Evolutionary conservation across 2,888 invertebrate species (phyloP), one percentile per base, ranked within the genome.

Genomic region (Ormyrus thymus): DNA sequence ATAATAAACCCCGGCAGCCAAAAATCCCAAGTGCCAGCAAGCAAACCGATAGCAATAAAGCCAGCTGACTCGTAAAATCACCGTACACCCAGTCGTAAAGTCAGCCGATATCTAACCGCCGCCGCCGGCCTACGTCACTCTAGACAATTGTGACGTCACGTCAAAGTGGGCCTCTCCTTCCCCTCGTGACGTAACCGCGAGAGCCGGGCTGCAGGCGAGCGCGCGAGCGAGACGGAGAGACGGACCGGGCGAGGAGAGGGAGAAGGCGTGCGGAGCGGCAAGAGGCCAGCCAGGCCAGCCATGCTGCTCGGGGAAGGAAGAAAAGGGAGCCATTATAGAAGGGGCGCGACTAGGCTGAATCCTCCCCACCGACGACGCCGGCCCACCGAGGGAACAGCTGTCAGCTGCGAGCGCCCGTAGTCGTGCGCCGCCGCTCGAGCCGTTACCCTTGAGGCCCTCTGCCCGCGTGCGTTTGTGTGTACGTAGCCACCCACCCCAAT

Each of bases 261-360:
- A 9, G 29, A 43, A 43, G 15, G 65, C 45, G 48, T 50, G 58
- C 62, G 43, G 59, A 55, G 29, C 29, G 55, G 72, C 48, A 66
- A 76, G 78, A 76, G 81, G 87, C 87, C 89, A 29, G 29, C 29
- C 29, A 29, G 29, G 29, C 29, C 29, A 90, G 89, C 90, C 90
- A 89, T 90, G 85, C 89, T 89, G 89, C 88, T 87, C 87, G 87
- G 89, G 89, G 89, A 88, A 89, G 87, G 89, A 88, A 89, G 89
- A 88, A 89, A 89, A 89, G 89, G 90, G 88, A 90, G 90, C 89
- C 90, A 90, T 90, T 90, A 90, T 90, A 89, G 90, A 90, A 90
- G 90, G 90, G 90, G 90, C 90, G 90, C 90, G 90, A 89, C 90
- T 90, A 90, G 90, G 89, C 87, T 89, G 89, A 89, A 89, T 89